Evolutionary conservation across 2,888 invertebrate species (phyloP), one percentile per base, ranked within the genome.

Genomic region (Athetis lepigone): DNA sequence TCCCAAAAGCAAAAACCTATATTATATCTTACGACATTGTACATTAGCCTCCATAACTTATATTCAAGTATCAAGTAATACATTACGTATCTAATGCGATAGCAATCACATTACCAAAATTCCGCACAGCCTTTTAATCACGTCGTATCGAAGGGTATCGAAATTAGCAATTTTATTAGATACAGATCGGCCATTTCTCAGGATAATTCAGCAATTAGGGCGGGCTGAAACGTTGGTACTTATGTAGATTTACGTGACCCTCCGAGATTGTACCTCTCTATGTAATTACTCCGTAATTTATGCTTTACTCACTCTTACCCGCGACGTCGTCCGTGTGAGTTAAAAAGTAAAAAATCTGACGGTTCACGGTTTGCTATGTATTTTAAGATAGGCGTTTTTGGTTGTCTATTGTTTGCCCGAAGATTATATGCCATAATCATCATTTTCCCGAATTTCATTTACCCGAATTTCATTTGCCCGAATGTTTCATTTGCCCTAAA

Each of bases 131-230:
- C 21, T 5, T 16, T 13, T 39, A 23, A 39, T 21, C 62, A 19
- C 19, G 1, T 0, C 25, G 23, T 46, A 60, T 47, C 68, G 54
- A 42, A 58, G 42, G 55, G 43, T 59, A 46, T 73, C 52, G 45
- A 54, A 64, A 75, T 60, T 25, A 60, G 49, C 73, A 70, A 73
- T 70, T 73, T 59, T 50, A 73, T 43, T 45, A 29, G 73, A 75
- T 73, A 62, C 37, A 40, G 23, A 73, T 77, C 77, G 36, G 61
- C 64, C 36, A 54, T 73, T 47, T 49, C 43, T 69, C 64, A 62
- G 36, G 60, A 55, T 77, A 61, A 75, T 62, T 64, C 52, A 5
- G 64, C 52, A 73, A 72, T 77, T 67, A 77, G 52, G 52, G 46
- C 16, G n/a, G 43, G 39, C 46, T 47, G 40, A 60, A 62, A 40